Conservation (phyloP, 2,888 invertebrate genomes). For the Trachelus tabidus region DNA sequence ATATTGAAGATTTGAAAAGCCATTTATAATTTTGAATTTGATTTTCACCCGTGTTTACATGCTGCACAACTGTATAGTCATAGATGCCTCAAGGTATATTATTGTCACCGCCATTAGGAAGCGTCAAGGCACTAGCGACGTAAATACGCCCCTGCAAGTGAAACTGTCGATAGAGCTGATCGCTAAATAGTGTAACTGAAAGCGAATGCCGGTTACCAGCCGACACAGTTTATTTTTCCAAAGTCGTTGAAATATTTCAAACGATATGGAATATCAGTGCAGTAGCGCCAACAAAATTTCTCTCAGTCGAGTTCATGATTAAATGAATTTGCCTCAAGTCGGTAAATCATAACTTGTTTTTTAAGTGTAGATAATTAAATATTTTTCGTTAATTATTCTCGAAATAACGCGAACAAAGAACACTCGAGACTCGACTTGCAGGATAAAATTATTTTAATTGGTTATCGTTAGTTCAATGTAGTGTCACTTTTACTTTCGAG, state of each 20-base stretch:
- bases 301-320: not conserved
- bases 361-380: not conserved
- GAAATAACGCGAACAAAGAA: not conserved
- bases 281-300: not conserved
- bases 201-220: not conserved
- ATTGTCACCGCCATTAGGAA: not conserved
- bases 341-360: too few species aligned
- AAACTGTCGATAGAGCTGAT: not conserved
- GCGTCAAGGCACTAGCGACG: not conserved
- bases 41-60: not conserved
- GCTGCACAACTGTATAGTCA: not conserved
- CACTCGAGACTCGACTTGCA: too few species aligned
- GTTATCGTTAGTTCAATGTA: too few species aligned
- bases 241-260: constrained; percentile 9
- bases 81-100: not conserved
- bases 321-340: too few species aligned
- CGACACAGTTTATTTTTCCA: not conserved
- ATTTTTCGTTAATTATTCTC: not conserved
- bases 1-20: not conserved
- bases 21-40: not conserved
- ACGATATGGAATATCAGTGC: not conserved
- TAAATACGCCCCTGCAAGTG: not conserved
- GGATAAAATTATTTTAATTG: too few species aligned
- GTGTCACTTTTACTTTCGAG: too few species aligned
- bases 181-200: not conserved